Evolutionary conservation across 30 jellyfish, hydroid and myxozoan genomes (phyloP), one percentile per base, ranked within the genome.

Genomic region (Aurelia sp.): DNA sequence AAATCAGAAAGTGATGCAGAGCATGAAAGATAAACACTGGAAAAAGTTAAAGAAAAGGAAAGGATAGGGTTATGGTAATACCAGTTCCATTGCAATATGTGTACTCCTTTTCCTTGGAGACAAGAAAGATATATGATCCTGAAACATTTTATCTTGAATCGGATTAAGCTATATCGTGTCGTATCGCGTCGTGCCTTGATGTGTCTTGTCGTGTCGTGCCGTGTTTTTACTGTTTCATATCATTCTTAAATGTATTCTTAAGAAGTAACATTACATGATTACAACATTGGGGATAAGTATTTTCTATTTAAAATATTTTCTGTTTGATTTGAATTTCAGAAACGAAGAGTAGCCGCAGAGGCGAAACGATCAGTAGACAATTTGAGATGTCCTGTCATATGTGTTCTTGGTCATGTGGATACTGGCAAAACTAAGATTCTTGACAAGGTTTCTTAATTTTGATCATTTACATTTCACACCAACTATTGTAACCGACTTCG

Each of bases 401-500:
- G 99, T 67, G 99, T 95, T 41, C 93, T 95, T 57, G 99, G 99
- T 24, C 99, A 95, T 71, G 99, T 95, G 55, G 99, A 95, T 70
- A 95, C 99, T 19, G 99, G 99, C 13, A 95, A 95, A 74, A 95
- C 99, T 5, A 95, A 95, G 70, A 95, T 95, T 41, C 90, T 95
- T 33, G 99, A 95, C 74, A 95, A 94, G 94, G 97, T 94, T 24
- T 8, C 81, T 44, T 19, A 4, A 17, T 67, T 67, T 27, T 8
- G 9, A 44, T 44, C 13, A 4, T 44, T 44, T 44, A 8, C 6
- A 44, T 44, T 7, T 44, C 15, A 9, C 15, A 16, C 55, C 55
- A 44, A 44, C 55, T 0, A 44, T 44, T 9, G 55, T 44, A 8
- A 44, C 8, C 5, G 15, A 4, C 55, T 44, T 44, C 55, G 55